Base-by-base conservation (phyloP, 2,888 invertebrate genomes). In the Diploptera punctata region DNA sequence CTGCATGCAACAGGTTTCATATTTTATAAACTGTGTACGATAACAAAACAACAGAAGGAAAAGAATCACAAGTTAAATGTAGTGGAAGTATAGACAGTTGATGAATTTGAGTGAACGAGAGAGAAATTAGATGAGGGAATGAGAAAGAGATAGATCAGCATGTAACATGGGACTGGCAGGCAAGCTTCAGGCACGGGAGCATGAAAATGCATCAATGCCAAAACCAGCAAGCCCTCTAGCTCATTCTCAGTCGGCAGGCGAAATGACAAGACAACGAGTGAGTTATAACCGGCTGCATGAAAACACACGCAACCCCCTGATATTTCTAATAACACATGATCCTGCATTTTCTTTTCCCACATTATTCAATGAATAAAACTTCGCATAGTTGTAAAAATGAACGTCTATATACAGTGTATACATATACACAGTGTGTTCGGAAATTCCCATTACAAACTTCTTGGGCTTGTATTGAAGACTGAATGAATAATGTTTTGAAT, bases 161-260 rank as follows among this genome's bases (percentile, higher is more conserved):
- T 54, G 3, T 21, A 3, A 24, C 54, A 54, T 4, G 2, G 26
- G 24, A 24, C 24, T 24, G 54, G 26, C 57, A 47, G 7, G 7
- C 7, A 33, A 10, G 33, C 33, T 33, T 33, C 33, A 9, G 26
- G 57, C 24, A 24, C 5, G 29, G 57, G 4, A 29, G 13, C 57
- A 57, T 26, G 54, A 13, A 47, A 65, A 65, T 65, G 65, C 65
- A 47, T 65, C 65, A 65, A 65, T 65, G 65, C 65, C 65, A 47
- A n/a, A 47, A 65, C 33, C 65, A 65, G 47, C n/a, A n/a, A 29
- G 7, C 13, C 10, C 52, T 52, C 21, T 24, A 19, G 26, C 52
- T 52, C 52, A 52, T 52, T 21, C 9, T 52, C 52, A 52, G 7
- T 18, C 33, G 10, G 33, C 33, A 10, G 10, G 33, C 33, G 33